phyloP scores from a whole-genome alignment of 2,113 vertebrate species.

The Hemibagrus wyckioides region DNA sequence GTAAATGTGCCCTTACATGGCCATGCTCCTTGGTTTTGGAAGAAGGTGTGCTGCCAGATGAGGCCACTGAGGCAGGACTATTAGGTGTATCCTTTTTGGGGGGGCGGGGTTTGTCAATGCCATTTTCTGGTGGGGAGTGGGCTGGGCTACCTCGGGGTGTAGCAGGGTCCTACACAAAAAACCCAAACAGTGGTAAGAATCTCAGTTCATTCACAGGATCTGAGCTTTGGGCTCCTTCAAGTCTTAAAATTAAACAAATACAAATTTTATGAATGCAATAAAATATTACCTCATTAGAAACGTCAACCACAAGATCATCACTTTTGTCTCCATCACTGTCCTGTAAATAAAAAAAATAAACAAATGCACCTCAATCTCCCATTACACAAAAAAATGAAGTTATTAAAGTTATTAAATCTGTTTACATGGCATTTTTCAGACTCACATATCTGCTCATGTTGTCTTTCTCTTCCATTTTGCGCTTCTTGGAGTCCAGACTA shows the following conservation, averaged over 20 bases:
- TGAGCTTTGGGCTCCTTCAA: background rate
- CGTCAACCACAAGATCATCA: conserved; percentile 93
- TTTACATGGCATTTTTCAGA: background rate
- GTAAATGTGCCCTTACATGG: conserved; percentile 81
- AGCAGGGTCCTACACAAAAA: conserved; percentile 83
- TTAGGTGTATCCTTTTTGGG: conserved; percentile 97
- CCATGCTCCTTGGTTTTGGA: conserved; percentile 99
- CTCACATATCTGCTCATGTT: conserved; percentile 93
- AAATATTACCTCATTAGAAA: conserved; percentile 89
- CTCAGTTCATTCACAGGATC: background rate
- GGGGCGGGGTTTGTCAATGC: conserved; percentile 92
- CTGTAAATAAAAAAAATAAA: conserved; percentile 63
- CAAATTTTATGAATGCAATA: background rate
- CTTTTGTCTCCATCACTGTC: conserved; percentile 99
- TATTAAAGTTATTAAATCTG: background rate
- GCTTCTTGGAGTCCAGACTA: conserved; percentile 89
- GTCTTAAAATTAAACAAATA: background rate
- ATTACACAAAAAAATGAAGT: background rate
- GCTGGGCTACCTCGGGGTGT: conserved; percentile 93
- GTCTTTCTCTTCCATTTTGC: conserved; percentile 95
- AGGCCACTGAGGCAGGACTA: conserved; percentile 95
- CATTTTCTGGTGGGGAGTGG: conserved; percentile 95
- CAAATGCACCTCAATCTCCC: background rate
- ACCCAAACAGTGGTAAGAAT: background rate
- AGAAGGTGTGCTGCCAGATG: conserved; percentile 97